Percentiles rank a stretch among this genome's conserved stretches.
Evolutionary conservation across 2,888 invertebrate genomes (phyloP).

Genomic region (Chaetogeoica ovagalla): DNA sequence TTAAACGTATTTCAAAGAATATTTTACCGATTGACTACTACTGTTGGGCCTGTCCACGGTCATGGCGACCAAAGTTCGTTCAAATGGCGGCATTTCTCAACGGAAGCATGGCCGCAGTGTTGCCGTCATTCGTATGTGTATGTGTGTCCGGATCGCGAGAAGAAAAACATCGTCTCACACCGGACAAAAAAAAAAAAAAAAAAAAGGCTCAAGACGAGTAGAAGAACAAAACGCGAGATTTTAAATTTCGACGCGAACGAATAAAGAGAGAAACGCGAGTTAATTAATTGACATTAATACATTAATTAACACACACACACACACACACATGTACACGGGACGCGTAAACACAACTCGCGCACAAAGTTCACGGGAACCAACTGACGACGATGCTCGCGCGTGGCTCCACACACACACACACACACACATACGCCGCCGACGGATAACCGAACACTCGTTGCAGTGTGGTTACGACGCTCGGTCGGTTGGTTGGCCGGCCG

Average conservation of each 20-base stretch:
- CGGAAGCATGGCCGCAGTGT: neutral
- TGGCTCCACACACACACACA: conserved; percentile 4
- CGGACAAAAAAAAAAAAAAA: too few relatives aligned
- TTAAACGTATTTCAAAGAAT: neutral
- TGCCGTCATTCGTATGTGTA: neutral
- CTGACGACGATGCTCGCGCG: conserved; percentile 38
- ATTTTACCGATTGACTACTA: conserved; percentile 28
- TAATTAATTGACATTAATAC: neutral
- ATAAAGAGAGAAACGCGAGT: neutral
- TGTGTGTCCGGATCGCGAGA: neutral
- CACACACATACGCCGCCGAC: neutral
- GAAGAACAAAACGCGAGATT: neutral
- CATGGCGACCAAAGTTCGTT: conserved; percentile 22
- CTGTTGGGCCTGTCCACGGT: conserved; percentile 40
- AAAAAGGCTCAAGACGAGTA: neutral
- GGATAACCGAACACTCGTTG: neutral
- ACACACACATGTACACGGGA: neutral
- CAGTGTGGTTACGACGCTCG: neutral
- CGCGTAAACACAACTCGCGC: neutral
- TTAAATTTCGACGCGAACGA: neutral
- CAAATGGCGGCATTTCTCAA: conserved; percentile 46
- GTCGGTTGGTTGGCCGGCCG: conserved; percentile 11
- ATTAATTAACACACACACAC: too few relatives aligned
- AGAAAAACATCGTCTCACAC: too few relatives aligned
- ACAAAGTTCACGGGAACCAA: conserved; percentile 17